phyloP scores from a whole-genome alignment of 2,113 vertebrate species.

The Alethe castanea region DNA sequence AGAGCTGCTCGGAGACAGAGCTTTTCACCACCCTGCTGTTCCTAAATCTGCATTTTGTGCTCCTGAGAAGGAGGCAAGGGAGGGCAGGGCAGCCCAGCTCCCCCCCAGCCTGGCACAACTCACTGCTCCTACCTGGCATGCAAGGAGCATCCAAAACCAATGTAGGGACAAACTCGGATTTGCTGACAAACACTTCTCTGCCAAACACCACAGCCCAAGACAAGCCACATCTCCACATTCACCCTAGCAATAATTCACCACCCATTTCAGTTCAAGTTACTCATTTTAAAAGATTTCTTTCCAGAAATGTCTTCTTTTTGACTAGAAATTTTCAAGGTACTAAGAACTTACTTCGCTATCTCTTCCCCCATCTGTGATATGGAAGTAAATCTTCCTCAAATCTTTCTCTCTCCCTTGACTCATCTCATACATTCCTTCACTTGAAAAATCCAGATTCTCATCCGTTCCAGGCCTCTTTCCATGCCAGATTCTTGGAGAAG shows the following conservation, averaged over 20 bases:
- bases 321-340: not conserved
- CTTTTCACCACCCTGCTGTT: not conserved
- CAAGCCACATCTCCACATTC: not conserved
- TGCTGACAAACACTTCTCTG: not conserved
- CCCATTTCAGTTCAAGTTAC: not conserved
- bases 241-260: not conserved
- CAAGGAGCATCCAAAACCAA: not conserved
- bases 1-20: not conserved
- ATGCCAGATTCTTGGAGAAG: not conserved
- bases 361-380: not conserved
- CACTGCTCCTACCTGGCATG: not conserved
- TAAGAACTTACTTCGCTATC: not conserved
- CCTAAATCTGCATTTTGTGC: not conserved
- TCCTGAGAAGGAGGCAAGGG: not conserved
- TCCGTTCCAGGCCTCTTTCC: constrained; percentile 12
- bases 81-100: not conserved
- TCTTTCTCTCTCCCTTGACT: constrained; percentile 17
- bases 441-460: constrained; percentile 19
- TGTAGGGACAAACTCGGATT: not conserved
- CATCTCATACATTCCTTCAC: constrained; percentile 9
- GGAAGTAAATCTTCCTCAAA: constrained; percentile 46
- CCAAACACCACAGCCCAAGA: not conserved
- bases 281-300: not conserved
- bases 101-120: not conserved
- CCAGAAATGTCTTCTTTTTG: not conserved